Base-by-base conservation (phyloP, 1,140 invertebrate species). In the Drosophila leontia region DNA sequence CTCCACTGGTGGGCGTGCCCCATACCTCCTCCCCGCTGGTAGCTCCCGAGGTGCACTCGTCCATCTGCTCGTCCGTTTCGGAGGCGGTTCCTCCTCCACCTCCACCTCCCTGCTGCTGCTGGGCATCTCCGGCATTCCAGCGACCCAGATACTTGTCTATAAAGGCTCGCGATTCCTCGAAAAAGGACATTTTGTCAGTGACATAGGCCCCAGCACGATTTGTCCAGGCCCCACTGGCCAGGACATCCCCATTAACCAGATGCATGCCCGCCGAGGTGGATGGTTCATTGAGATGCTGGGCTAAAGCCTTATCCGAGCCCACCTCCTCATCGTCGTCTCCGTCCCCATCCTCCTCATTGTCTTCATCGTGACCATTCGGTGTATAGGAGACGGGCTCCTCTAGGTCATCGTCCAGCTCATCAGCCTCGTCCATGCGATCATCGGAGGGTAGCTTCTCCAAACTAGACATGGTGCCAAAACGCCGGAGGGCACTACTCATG, bases 1-100 rank as follows among this genome's bases (percentile, higher is more conserved):
- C 96, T 3, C 96, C 96, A 65, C 96, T 97, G 3, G 96, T 97
- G 3, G 96, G 96, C 2, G 96, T 97, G 2, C 96, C 96, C 96
- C 96, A 97, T 35, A 97, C 95, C 86, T 97, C 96, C 91, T 97
- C 96, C 0, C 96, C 96, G 3, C 96, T 97, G 15, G 95, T 96
- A 0, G 95, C 96, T 0, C 96, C 96, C 44, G 96, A 97, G 1
- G 95, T 96, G 57, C 95, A 95, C 13, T 95, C 95, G 61, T 96
- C 95, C 94, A 80, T 91, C 68, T 82, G 82, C 48, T 94, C 91
- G 56, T 94, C 92, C 65, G 94, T 90, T 80, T 95, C 88, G 82
- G 93, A 92, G 60, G 93, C 83, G 39, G 79, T 80, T 8, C 53
- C 51, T 37, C 51, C 51, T 8, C 50, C 50, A 0, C 32, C 29